These are phyloP conservation scores for Heliornis fulica DNA, from an alignment of 2,113 vertebrate species.

Conservation along the genomic window DNA sequence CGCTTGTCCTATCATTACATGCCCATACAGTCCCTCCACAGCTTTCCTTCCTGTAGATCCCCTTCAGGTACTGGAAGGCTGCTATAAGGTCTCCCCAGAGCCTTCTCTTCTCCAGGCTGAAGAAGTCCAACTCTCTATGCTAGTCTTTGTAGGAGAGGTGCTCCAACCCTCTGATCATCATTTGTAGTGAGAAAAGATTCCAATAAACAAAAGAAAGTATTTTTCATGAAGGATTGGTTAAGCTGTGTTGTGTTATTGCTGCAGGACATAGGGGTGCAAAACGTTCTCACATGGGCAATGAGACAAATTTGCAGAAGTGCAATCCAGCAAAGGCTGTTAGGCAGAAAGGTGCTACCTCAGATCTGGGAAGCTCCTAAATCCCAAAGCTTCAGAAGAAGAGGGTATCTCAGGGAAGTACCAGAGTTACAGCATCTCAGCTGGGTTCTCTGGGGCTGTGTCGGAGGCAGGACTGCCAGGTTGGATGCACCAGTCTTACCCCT, in stretches of 20 bases:
- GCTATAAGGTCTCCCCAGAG: too few relatives aligned
- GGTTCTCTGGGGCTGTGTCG: not conserved
- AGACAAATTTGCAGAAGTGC: not conserved
- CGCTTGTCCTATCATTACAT: too few relatives aligned
- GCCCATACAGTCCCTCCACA: too few relatives aligned
- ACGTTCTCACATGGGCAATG: not conserved
- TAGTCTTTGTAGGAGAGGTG: too few relatives aligned
- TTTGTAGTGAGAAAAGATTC: not conserved
- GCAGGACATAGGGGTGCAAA: not conserved
- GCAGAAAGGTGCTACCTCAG: not conserved
- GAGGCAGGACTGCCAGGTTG: not conserved
- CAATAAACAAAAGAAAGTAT: not conserved
- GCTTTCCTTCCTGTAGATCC: too few relatives aligned
- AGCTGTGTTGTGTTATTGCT: not conserved
- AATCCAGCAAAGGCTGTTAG: not conserved
- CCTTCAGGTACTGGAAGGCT: too few relatives aligned
- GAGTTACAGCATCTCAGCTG: accelerated
- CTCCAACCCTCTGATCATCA: too few relatives aligned
- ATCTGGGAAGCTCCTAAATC: accelerated
- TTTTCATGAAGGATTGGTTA: not conserved
- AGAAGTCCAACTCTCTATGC: too few relatives aligned
- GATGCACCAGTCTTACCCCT: not conserved
- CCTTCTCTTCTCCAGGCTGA: too few relatives aligned
- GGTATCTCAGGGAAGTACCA: not conserved
- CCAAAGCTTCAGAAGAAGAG: not conserved